Evolutionary conservation across 2,113 vertebrate genomes (phyloP).

Genomic region (Dendrocopos noguchii): DNA sequence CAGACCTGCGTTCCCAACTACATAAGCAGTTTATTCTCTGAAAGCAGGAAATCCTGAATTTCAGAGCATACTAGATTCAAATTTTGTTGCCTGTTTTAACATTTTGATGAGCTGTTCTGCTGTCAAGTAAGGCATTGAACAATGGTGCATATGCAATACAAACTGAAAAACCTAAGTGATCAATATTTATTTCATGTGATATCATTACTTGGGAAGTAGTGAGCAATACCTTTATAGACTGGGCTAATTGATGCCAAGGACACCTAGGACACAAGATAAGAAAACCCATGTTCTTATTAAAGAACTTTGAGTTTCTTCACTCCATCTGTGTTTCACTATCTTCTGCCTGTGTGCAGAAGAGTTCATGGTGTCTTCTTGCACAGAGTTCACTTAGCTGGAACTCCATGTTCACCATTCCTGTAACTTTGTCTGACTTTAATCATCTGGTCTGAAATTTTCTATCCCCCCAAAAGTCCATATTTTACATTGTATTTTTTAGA

Average conservation of each 20-base stretch:
- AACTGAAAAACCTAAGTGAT: background rate
- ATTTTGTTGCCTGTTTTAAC: background rate
- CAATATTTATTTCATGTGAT: background rate
- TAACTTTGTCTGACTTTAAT: background rate
- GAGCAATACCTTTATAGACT: background rate
- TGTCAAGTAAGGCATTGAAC: background rate
- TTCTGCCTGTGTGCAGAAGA: background rate
- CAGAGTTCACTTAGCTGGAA: background rate
- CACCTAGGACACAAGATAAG: background rate
- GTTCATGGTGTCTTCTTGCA: background rate
- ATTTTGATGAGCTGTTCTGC: background rate
- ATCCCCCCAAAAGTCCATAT: rapidly evolving
- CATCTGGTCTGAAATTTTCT: background rate
- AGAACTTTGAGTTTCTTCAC: background rate
- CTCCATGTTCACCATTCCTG: background rate
- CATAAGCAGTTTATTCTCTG: background rate
- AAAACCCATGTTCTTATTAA: background rate
- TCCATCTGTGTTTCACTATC: background rate
- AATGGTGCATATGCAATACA: background rate
- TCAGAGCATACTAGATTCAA: background rate
- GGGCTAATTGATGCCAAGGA: background rate
- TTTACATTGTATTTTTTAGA: background rate
- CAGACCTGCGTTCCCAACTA: background rate
- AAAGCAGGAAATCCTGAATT: background rate
- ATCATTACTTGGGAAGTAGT: background rate